A percentile compares a stretch with the other conserved stretches of the same genome.
These are phyloP conservation scores for Penaeus japonicus DNA, from an alignment of 1,140 invertebrate genomes.

Conservation along the genomic window DNA sequence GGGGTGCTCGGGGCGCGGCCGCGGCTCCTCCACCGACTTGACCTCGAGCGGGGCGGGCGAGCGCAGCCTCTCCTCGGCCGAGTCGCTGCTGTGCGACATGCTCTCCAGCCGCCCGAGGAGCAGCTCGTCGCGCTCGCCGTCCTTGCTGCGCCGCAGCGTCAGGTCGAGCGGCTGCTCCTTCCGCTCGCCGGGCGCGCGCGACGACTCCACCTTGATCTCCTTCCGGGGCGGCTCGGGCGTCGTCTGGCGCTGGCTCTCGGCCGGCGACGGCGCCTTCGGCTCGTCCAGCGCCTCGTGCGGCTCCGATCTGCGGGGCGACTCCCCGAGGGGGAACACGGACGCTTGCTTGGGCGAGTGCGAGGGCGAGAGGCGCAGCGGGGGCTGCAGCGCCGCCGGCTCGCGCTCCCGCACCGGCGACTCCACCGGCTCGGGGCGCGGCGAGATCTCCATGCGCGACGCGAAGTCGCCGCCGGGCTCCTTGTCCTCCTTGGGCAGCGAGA, in stretches of 20 bases:
- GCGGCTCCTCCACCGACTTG: slow-evolving; percentile 32
- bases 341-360: slow-evolving; percentile 36
- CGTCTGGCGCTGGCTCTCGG: neutral
- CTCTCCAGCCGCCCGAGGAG: slow-evolving; percentile 32
- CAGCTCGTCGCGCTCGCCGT: slow-evolving; percentile 37
- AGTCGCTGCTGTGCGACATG: slow-evolving; percentile 34
- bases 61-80: slow-evolving; percentile 21
- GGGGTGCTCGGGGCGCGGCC: slow-evolving; percentile 34
- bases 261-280: neutral
- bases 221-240: slow-evolving; percentile 23
- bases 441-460: neutral
- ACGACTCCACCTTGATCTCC: slow-evolving; percentile 8
- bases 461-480: slow-evolving; percentile 32
- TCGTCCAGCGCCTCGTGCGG: slow-evolving; percentile 21
- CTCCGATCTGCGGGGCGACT: slow-evolving; percentile 40
- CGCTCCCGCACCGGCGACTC: slow-evolving; percentile 28
- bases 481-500: slow-evolving; percentile 39
- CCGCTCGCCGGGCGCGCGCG: neutral
- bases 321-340: slow-evolving; percentile 33
- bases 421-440: slow-evolving; percentile 8
- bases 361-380: neutral
- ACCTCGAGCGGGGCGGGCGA: slow-evolving; percentile 19
- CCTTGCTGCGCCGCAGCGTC: slow-evolving; percentile 35
- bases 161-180: slow-evolving; percentile 46
- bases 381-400: slow-evolving; percentile 4